Conservation (phyloP, 2,888 invertebrate genomes). For the Steromphala cineraria region DNA sequence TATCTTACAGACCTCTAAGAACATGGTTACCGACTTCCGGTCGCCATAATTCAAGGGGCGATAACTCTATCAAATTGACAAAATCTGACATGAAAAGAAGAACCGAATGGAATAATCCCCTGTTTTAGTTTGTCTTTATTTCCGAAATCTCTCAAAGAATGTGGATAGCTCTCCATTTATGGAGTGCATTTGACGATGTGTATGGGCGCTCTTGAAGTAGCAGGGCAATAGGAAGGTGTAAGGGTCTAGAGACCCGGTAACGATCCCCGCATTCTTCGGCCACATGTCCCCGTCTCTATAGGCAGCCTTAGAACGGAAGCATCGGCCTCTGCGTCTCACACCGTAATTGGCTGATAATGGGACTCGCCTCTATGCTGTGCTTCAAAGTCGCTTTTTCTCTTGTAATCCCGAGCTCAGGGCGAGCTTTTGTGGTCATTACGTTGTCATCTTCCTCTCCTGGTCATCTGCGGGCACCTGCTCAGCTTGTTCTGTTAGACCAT, state of each 20-base stretch:
- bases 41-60: conserved; percentile 1
- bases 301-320: conserved; percentile 2
- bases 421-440: conserved; percentile 19
- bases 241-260: background rate
- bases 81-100: conserved; percentile 11
- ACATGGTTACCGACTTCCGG: background rate
- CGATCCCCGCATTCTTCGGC: background rate
- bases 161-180: conserved; percentile 11
- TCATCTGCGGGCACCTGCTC: conserved; percentile 17
- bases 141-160: conserved; percentile 17
- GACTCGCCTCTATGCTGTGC: background rate
- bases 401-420: conserved; percentile 9
- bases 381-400: conserved; percentile 17
- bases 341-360: conserved; percentile 22
- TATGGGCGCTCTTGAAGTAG: background rate
- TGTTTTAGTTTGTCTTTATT: conserved; percentile 21
- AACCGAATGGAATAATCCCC: background rate
- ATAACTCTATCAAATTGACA: conserved; percentile 17
- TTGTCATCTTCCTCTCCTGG: conserved; percentile 17
- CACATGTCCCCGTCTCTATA: conserved; percentile 9
- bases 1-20: background rate
- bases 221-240: background rate
- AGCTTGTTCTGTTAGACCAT: background rate
- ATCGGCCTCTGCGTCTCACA: background rate
- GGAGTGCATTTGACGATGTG: conserved; percentile 15